Conservation (phyloP, 2,888 invertebrate genomes). For the Pristionchus mayeri region DNA sequence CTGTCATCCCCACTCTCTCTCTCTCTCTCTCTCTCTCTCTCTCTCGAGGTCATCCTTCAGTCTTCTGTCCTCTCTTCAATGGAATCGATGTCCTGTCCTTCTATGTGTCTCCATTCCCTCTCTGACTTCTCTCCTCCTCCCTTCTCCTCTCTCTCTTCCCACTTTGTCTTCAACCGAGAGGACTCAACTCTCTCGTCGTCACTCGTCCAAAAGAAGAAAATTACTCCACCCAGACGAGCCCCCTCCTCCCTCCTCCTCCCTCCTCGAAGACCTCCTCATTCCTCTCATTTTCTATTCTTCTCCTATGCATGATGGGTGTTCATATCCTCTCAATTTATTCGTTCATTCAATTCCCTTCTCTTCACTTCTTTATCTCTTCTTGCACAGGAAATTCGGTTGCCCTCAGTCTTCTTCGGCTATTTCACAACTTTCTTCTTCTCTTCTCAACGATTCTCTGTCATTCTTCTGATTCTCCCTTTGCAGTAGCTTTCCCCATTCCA, state of each 20-base stretch:
- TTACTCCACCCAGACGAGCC: conserved; percentile 17
- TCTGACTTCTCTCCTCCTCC: conserved; percentile 18
- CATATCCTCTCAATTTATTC: not conserved
- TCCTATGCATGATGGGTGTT: not conserved
- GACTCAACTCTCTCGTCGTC: conserved; percentile 34
- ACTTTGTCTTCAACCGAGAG: conserved; percentile 14
- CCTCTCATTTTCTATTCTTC: not conserved
- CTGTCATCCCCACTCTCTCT: not conserved
- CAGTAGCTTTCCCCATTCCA: not conserved
- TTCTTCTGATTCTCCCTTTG: not conserved
- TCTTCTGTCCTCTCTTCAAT: not conserved
- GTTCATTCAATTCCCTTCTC: not conserved
- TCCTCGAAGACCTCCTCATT: conserved; percentile 10
- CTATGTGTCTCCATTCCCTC: conserved; percentile 18
- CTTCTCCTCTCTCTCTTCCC: conserved; percentile 50
- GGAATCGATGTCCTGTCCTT: conserved; percentile 40
- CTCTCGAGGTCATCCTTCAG: conserved; percentile 48
- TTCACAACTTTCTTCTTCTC: not conserved
- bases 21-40: no score
- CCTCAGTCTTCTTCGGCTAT: not conserved
- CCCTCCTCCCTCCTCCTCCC: not conserved
- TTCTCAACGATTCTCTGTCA: not conserved
- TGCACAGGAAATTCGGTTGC: conserved; percentile 27
- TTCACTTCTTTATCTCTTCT: not conserved
- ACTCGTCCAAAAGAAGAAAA: conserved; percentile 31